phyloP scores from a whole-genome alignment of 2,113 vertebrate species.

The Cairina moschata region DNA sequence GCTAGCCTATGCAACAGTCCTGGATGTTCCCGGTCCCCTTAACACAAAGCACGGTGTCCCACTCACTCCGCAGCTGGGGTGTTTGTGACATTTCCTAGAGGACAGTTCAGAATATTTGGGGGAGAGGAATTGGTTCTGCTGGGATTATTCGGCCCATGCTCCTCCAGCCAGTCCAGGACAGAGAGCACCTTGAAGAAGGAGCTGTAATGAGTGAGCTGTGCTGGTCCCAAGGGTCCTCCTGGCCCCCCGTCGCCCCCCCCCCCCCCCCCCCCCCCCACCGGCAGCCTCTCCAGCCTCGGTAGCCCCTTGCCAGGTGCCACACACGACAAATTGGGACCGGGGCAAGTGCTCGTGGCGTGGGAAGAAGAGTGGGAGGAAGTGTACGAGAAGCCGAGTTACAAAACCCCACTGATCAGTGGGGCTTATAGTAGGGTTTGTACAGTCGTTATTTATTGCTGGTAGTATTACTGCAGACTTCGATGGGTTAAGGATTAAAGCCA shows the following conservation, averaged over 20 bases:
- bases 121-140: fast-evolving
- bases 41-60: not conserved
- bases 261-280: too few species aligned
- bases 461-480: not conserved
- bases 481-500: not conserved
- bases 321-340: not conserved
- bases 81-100: not conserved
- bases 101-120: not conserved
- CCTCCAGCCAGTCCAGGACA: not conserved
- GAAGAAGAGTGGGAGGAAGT: not conserved
- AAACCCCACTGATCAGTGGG: constrained; percentile 1
- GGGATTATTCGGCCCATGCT: fast-evolving
- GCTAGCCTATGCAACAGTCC: not conserved
- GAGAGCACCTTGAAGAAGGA: fast-evolving
- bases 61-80: not conserved
- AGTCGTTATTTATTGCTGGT: not conserved
- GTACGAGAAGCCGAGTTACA: not conserved
- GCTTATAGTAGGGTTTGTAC: constrained; percentile 34
- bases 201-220: fast-evolving
- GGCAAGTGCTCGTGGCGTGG: not conserved
- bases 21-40: too few species aligned
- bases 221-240: not conserved
- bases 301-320: not conserved
- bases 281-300: not conserved
- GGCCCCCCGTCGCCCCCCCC: fast-evolving